Base-by-base conservation (phyloP, 2,888 invertebrate species). In the Spodoptera exigua region DNA sequence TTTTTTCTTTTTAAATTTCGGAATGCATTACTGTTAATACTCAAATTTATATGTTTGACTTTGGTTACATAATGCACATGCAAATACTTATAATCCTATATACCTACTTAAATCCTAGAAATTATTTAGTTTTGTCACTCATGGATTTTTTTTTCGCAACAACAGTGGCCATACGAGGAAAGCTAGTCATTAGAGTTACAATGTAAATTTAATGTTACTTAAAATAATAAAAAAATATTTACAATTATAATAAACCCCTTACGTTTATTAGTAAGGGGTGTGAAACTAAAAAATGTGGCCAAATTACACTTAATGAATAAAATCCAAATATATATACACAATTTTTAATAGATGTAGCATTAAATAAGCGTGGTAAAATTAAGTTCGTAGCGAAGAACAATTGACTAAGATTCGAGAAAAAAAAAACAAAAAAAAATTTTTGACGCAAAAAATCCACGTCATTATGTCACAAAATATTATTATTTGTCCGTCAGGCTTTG, bases 131-230 rank as follows among this genome's bases (percentile, higher is more conserved):
- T 74, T 60, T 55, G 52, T 74, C 70, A 66, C 67, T 74, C 67
- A 71, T 68, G 59, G 60, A 56, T 76, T 79, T 75, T 72, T 49
- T 47, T 80, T 85, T 85, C 70, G 81, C 82, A 80, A 79, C 83
- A 79, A 84, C 86, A 84, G 89, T 88, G 92, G 93, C 93, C 93
- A 91, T 93, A 91, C 88, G 92, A 92, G 89, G 89, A 88, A 89
- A 90, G 87, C 94, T 94, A 94, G 94, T 94, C 94, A 94, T 92
- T 94, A 94, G 94, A 86, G 72, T 88, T 86, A 93, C 92, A 89
- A 80, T 89, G 89, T 93, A 93, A 93, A 91, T 89, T 90, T 88
- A 92, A 89, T 88, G 85, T 89, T 87, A 76, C 76, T 74, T 77
- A 77, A 77, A 76, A 67, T 74, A 90, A 79, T 78, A 81, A 87